A percentile compares a stretch with the other conserved stretches of the same genome.
Conservation (phyloP, 2,113 vertebrate species). For the Ovis aries region ARS-UI_Ramb_v3.0 NC_056058.1:94186501-94187000, state of each 20-base stretch:
- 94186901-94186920: neutral
- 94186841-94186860: neutral
- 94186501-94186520: conserved; percentile 51
- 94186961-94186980: neutral
- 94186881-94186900: neutral
- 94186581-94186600: neutral
- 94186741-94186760: neutral
- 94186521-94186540: conserved; percentile 18
- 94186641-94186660: neutral
- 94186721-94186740: neutral
- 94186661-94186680: conserved; percentile 6
- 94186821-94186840: neutral
- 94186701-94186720: neutral
- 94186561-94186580: conserved; percentile 29
- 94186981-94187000: neutral
- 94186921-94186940: neutral
- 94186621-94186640: conserved; percentile 20
- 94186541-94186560: conserved; percentile 11
- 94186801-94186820: conserved; percentile 8
- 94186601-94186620: neutral
- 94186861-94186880: conserved; percentile 11
- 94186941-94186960: neutral
- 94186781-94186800: neutral
- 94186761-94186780: conserved; percentile 36
- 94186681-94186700: neutral